Conservation (phyloP, 1,140 invertebrate genomes). For the Ganaspis sp. region DNA sequence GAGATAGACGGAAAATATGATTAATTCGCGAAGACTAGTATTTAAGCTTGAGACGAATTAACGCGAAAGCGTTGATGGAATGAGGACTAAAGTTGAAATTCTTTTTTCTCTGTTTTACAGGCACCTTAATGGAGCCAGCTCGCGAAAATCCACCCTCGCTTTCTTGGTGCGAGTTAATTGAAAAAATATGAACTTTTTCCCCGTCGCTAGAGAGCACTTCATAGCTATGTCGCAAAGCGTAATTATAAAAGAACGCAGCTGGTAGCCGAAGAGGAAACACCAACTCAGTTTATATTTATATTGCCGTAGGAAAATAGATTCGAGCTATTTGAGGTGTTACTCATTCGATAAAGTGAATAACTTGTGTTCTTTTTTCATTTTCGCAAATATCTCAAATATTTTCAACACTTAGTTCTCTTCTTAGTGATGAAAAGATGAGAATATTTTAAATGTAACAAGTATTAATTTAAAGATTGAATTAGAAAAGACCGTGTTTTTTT, state of each 20-base stretch:
- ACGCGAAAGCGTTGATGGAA: slow-evolving; percentile 7
- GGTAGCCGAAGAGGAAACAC: slow-evolving; percentile 43
- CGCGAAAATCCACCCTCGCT: slow-evolving; percentile 62
- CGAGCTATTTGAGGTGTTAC: slow-evolving; percentile 46
- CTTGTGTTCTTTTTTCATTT: slow-evolving; percentile 34
- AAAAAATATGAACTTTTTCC: slow-evolving; percentile 76
- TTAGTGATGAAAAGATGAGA: too few species aligned
- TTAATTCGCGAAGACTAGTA: slow-evolving; percentile 2
- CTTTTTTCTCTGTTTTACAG: slow-evolving; percentile 8
- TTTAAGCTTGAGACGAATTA: slow-evolving; percentile 24
- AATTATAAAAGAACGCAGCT: slow-evolving; percentile 71
- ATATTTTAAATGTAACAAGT: too few species aligned
- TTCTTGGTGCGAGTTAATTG: slow-evolving; percentile 67
- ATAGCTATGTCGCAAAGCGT: slow-evolving; percentile 58
- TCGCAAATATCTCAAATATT: neutral
- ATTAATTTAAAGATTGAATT: too few species aligned
- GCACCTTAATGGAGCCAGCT: slow-evolving; percentile 63
- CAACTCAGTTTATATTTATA: slow-evolving; percentile 44
- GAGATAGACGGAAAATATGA: neutral
- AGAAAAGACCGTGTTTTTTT: too few species aligned
- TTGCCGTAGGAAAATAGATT: slow-evolving; percentile 52
- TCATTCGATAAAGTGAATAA: neutral
- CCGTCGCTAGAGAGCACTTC: slow-evolving; percentile 69
- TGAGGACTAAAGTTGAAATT: slow-evolving; percentile 12
- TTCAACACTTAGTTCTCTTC: neutral